Conservation (phyloP, 2,888 invertebrate species). For the Spilosoma lubricipeda region DNA sequence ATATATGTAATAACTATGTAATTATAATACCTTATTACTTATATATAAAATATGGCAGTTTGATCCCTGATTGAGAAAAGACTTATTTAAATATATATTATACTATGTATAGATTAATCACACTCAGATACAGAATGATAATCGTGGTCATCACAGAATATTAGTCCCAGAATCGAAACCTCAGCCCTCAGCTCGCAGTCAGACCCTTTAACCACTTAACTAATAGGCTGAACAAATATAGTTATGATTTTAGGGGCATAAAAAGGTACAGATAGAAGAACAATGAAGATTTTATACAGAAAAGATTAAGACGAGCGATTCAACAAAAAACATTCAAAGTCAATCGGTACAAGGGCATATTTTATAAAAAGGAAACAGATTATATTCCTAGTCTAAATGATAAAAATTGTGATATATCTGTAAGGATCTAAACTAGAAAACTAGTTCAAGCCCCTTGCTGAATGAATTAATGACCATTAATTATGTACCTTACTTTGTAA, state of each 20-base stretch:
- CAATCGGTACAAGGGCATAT: not conserved
- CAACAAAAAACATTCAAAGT: not conserved
- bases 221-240: no score
- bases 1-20: no score
- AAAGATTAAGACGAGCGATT: not conserved
- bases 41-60: not conserved
- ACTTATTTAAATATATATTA: no score
- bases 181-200: no score
- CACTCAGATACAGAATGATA: no score
- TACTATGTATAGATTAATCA: no score
- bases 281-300: not conserved
- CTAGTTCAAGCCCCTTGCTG: constrained; percentile 1
- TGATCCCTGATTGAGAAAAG: not conserved
- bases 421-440: not conserved
- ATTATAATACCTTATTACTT: not conserved
- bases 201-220: no score
- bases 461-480: constrained; percentile 8
- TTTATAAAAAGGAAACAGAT: not conserved
- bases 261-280: no score
- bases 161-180: no score
- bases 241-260: no score
- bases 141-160: no score
- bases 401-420: not conserved
- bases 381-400: not conserved
- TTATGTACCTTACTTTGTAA: constrained; percentile 6